Percentiles rank a stretch among this genome's conserved stretches.
Evolutionary conservation across 1,140 invertebrate species (phyloP).

Genomic region (Babylonia areolata): DNA sequence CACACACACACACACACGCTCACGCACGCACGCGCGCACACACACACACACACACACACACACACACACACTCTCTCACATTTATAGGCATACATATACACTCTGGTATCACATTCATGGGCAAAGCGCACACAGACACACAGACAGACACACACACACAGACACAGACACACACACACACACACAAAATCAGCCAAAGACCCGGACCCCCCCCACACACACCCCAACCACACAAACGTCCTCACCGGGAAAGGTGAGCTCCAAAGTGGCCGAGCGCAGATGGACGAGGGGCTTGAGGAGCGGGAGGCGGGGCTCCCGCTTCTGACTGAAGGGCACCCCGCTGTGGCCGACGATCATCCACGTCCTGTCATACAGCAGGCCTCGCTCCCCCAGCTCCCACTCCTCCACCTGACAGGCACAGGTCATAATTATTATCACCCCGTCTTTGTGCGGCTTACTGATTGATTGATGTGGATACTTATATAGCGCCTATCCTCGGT

Average conservation of each 20-base stretch:
- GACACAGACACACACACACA: too few species aligned
- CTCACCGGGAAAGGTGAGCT: conserved; percentile 82
- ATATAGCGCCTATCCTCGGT: too few species aligned
- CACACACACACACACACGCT: conserved; percentile 20
- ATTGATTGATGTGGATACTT: too few species aligned
- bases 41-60: background rate
- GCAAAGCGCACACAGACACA: too few species aligned
- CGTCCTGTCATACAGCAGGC: conserved; percentile 90
- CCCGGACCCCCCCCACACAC: too few species aligned
- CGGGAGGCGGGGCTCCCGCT: conserved; percentile 86
- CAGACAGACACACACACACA: too few species aligned
- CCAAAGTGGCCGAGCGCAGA: conserved; percentile 80
- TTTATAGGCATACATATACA: too few species aligned
- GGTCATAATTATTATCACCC: background rate
- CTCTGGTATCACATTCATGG: too few species aligned
- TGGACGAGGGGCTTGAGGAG: conserved; percentile 86
- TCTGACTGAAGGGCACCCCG: conserved; percentile 91
- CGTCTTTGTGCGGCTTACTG: too few species aligned
- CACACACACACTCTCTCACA: background rate
- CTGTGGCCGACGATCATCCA: conserved; percentile 92
- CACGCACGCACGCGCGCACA: background rate
- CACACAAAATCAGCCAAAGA: too few species aligned
- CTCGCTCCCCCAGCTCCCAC: conserved; percentile 86
- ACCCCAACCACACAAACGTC: too few species aligned
- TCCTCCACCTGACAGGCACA: conserved; percentile 74